Evolutionary conservation across 2,797 vertebrate genomes (phyloP).

Genomic region (Chrysocyon brachyurus): DNA sequence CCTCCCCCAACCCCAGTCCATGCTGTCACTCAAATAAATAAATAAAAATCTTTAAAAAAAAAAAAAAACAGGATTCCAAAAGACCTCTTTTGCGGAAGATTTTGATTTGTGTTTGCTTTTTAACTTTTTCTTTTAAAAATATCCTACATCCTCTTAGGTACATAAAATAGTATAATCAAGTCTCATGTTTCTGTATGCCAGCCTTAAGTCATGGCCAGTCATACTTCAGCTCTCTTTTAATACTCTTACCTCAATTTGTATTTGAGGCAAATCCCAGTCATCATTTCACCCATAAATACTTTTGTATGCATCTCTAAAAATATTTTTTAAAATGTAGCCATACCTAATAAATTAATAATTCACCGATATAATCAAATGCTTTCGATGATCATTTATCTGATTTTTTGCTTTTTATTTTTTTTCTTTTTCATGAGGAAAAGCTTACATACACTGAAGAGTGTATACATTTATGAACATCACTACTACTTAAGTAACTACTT

Average conservation of each 20-base stretch:
- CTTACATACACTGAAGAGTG: neutral
- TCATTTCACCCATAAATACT: slow-evolving; percentile 8
- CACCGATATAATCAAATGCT: neutral
- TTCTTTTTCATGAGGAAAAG: neutral
- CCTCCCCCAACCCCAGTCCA: neutral
- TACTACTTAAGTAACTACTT: neutral
- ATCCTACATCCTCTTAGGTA: neutral
- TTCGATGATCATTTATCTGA: neutral
- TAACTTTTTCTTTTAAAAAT: slow-evolving; percentile 28
- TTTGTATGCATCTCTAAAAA: neutral
- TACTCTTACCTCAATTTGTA: neutral
- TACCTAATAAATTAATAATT: neutral
- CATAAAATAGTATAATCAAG: neutral
- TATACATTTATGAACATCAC: neutral
- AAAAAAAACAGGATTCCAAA: neutral
- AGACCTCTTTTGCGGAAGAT: neutral
- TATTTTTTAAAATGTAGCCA: neutral
- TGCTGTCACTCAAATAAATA: neutral
- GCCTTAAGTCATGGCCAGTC: neutral
- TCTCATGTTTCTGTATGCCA: neutral
- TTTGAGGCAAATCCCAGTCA: neutral
- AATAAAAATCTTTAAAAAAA: neutral
- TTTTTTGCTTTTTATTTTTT: neutral
- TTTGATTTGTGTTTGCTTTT: slow-evolving; percentile 2
- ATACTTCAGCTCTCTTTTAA: neutral